Evolutionary conservation across 2,113 vertebrate genomes (phyloP), one percentile per base, ranked within the genome.

Genomic region (Peromyscus maniculatus): DNA sequence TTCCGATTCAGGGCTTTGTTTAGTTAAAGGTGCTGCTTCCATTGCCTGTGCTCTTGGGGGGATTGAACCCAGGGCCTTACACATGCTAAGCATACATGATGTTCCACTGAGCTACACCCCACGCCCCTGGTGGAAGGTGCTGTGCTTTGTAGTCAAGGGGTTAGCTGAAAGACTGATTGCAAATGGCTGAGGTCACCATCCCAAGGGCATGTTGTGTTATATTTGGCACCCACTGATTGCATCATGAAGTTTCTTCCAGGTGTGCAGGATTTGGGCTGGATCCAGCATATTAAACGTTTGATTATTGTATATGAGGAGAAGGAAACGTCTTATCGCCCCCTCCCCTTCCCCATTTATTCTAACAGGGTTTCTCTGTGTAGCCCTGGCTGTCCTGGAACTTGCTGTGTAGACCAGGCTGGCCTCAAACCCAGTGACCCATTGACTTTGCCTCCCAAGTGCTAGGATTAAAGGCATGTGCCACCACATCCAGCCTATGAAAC

Each of bases 151-250:
- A 95, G 80, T 31, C 75, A 46, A 33, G 66, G 62, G 28, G 31
- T 43, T 90, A 36, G 21, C 66, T 33, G 31, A 72, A 55, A 94
- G 89, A n/a, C 66, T 74, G 49, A 57, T 36, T 87, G 84, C 88
- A 46, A 71, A 24, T 11, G 64, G 22, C 87, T 94, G 91, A 97
- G 67, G 78, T 97, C 98, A 97, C 49, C 3, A 0, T 94, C 97
- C 88, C 93, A 9, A 80, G 97, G 93, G 96, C 17, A 0, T 57
- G 3, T 9, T 57, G 3, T 9, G 28, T 86, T 9, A 0, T 64
- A 31, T 78, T 66, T 93, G 93, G 43, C 22, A 46, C 84, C 69
- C 59, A 11, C 89, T 91, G 91, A 22, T 96, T 95, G 91, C 95
- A 10, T 97, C 97, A 90, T 79, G 83, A 82, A 72, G 86, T 19